Conservation (phyloP, 2,888 invertebrate genomes). For the Chaitophorus viminalis region DNA sequence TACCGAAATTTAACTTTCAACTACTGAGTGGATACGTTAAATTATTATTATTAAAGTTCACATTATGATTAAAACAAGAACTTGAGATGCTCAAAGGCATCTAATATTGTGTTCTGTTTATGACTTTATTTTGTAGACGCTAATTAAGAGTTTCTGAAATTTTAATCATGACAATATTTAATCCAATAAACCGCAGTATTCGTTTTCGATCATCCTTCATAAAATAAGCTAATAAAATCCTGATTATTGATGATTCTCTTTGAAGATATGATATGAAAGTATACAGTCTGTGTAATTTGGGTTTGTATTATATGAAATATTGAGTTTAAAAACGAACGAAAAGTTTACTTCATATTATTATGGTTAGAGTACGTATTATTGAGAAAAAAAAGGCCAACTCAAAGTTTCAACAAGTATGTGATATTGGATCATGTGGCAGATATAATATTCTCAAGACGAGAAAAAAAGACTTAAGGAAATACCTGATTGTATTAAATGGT, state of each 20-base stretch:
- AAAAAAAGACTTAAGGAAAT: background rate
- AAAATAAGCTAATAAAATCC: background rate
- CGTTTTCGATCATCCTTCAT: background rate
- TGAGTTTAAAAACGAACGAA: background rate
- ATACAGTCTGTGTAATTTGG: background rate
- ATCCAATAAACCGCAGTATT: background rate
- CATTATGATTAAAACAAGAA: too few species aligned
- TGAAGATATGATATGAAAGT: background rate
- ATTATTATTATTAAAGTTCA: too few species aligned
- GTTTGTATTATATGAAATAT: background rate
- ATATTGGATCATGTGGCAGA: background rate
- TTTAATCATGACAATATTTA: background rate
- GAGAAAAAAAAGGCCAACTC: background rate
- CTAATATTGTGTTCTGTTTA: too few species aligned
- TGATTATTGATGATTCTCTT: background rate
- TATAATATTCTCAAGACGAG: background rate
- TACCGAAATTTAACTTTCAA: too few species aligned
- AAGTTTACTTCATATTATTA: background rate
- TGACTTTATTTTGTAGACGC: too few species aligned
- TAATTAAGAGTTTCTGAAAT: too few species aligned
- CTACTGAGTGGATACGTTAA: too few species aligned
- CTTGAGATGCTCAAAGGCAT: too few species aligned
- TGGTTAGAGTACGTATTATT: background rate
- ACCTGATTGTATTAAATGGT: background rate
- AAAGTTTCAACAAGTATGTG: background rate